These are phyloP conservation scores for Aleadryas rufinucha DNA, from an alignment of 2,113 vertebrate species.

Conservation along the genomic window DNA sequence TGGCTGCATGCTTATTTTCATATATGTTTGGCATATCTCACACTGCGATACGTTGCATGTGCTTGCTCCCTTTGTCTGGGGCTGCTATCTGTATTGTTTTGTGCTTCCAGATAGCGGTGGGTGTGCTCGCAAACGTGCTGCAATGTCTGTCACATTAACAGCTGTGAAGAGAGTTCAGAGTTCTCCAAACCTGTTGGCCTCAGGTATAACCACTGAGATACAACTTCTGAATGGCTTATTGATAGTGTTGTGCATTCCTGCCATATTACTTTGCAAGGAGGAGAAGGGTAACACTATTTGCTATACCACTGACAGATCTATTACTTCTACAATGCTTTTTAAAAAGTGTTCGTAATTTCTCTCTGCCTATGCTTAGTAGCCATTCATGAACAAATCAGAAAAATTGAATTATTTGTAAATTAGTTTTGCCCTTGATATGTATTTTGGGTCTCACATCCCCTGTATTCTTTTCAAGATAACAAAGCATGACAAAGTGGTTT, in stretches of 20 bases:
- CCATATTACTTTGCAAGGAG: neutral
- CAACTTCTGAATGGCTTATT: conserved; percentile 10
- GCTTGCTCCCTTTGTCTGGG: conserved; percentile 75
- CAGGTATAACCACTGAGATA: conserved; percentile 84
- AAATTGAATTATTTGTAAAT: neutral
- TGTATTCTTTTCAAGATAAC: neutral
- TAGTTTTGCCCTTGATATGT: neutral
- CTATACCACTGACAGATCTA: neutral
- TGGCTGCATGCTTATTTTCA: conserved; percentile 30
- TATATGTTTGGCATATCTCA: neutral
- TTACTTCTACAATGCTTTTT: neutral
- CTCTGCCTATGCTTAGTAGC: neutral
- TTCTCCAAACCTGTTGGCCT: conserved; percentile 90
- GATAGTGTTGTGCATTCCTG: neutral
- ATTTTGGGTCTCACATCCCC: neutral
- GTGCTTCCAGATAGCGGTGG: conserved; percentile 97
- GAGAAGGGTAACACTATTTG: neutral
- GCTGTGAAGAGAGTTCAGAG: conserved; percentile 98
- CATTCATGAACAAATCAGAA: neutral
- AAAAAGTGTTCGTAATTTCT: neutral
- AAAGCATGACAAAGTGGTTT: neutral
- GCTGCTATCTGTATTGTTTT: conserved; percentile 79
- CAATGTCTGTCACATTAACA: conserved; percentile 91
- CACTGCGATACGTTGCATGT: conserved; percentile 66
- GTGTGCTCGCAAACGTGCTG: conserved; percentile 86